Base-by-base conservation (phyloP, 2,113 vertebrate genomes). In the Ictalurus punctatus region DNA sequence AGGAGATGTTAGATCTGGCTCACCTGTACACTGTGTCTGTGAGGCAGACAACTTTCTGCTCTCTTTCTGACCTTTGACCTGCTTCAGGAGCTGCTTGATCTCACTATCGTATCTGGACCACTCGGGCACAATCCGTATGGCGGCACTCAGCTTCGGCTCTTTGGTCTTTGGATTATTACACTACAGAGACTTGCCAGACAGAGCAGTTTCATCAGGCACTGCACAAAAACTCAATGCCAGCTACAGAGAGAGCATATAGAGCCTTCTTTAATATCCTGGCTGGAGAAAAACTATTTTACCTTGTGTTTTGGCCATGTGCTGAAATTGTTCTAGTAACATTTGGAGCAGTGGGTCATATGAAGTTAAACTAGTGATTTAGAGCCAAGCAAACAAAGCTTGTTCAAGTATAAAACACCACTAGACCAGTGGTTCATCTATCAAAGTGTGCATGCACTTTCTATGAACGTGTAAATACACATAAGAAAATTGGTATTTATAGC, bases 151-250 rank as follows among this genome's bases (percentile, higher is more conserved):
- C 93, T 99, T 99, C 34, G 98, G 98, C 93, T 99, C 98, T 94
- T 99, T 99, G 85, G 98, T 99, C 92, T 97, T 97, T 27, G 98
- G 98, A 92, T 99, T 99, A 93, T 99, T 99, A 92, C 98, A 99
- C 98, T 99, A 92, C 34, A 93, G 91, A 69, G 61, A 83, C 90
- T 76, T 90, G 87, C 67, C 78, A 90, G 86, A 93, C 44, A 79
- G 56, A 89, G 84, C 88, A 84, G 23, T 89, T 92, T 94, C 91
- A 92, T 48, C 83, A 88, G 19, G 84, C 69, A 76, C 79, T 19
- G 25, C 89, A 83, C 16, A 61, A 61, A 84, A 84, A 56, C 44
- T 84, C 61, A 59, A 78, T 79, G 56, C 2, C 69, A 40, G 85
- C 85, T 30, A 19, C 85, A 54, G 79, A 21, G 21, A 44, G 56